Conservation (phyloP, 2,113 vertebrate genomes). For the Chelonoidis abingdonii region DNA sequence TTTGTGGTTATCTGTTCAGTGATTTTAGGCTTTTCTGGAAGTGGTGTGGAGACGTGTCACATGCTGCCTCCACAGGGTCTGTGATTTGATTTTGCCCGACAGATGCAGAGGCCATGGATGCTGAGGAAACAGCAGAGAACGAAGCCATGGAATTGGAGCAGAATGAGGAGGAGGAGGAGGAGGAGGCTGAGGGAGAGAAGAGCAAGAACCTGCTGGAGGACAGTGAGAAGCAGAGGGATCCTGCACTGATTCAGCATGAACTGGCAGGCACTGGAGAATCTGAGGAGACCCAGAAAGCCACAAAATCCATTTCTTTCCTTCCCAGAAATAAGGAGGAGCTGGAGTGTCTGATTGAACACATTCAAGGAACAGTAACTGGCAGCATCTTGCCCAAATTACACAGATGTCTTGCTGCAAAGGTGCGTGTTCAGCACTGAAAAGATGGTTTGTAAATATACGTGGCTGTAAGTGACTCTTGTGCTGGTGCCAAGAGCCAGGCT, state of each 20-base stretch:
- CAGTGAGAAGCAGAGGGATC: not conserved
- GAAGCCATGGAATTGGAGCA: constrained; percentile 80
- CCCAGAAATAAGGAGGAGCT: constrained; percentile 88
- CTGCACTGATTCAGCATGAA: not conserved
- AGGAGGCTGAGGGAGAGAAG: constrained; percentile 54
- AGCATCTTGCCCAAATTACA: constrained; percentile 92
- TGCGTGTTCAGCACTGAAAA: constrained; percentile 49
- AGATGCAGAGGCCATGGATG: constrained; percentile 63
- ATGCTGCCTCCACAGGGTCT: not conserved
- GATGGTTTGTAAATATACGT: not conserved
- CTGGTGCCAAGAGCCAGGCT: not conserved
- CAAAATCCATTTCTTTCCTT: constrained; percentile 77
- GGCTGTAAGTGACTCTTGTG: not conserved
- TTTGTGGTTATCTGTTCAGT: not conserved
- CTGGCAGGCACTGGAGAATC: not conserved
- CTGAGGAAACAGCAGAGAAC: constrained; percentile 57
- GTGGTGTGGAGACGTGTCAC: not conserved
- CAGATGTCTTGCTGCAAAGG: constrained; percentile 93
- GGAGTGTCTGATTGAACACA: constrained; percentile 84
- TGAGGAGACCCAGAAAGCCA: constrained; percentile 4
- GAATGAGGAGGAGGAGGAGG: constrained; percentile 64
- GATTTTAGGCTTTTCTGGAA: not conserved
- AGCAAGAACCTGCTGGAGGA: not conserved
- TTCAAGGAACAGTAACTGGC: constrained; percentile 86
- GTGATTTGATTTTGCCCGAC: constrained; percentile 15